Evolutionary conservation across 2,113 vertebrate species (phyloP).

Genomic region (Centropus bengalensis): DNA sequence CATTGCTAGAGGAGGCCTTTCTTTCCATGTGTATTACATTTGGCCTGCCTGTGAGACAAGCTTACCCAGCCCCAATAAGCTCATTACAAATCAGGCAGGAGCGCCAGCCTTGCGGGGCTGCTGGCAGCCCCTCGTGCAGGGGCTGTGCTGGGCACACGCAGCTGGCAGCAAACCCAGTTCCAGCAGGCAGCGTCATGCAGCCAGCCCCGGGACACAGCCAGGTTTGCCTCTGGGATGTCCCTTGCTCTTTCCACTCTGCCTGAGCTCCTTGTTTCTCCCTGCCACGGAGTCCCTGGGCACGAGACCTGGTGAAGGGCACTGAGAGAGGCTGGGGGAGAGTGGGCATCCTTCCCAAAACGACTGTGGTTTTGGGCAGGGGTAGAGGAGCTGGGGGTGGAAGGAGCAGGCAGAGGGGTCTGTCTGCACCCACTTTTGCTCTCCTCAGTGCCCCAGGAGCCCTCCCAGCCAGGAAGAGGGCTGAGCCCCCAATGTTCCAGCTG

Average conservation of each 20-base stretch:
- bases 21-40: constrained; percentile 15
- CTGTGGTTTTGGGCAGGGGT: background rate
- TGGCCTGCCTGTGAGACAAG: background rate
- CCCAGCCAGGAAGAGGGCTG: background rate
- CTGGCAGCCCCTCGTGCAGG: background rate
- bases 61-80: background rate
- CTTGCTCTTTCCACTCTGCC: background rate
- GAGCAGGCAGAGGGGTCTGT: background rate
- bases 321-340: background rate
- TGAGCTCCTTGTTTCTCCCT: background rate
- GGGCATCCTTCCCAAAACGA: background rate
- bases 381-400: background rate
- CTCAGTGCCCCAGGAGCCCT: background rate
- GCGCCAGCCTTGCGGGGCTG: accelerated
- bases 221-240: background rate
- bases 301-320: background rate
- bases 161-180: background rate
- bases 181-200: accelerated
- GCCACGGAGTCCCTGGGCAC: background rate
- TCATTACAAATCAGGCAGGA: background rate
- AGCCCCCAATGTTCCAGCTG: accelerated
- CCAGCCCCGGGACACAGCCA: background rate
- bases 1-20: background rate
- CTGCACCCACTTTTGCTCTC: background rate
- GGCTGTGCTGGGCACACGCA: background rate